phyloP scores from a whole-genome alignment of 2,888 invertebrate species.

The Epirrhoe alternata region DNA sequence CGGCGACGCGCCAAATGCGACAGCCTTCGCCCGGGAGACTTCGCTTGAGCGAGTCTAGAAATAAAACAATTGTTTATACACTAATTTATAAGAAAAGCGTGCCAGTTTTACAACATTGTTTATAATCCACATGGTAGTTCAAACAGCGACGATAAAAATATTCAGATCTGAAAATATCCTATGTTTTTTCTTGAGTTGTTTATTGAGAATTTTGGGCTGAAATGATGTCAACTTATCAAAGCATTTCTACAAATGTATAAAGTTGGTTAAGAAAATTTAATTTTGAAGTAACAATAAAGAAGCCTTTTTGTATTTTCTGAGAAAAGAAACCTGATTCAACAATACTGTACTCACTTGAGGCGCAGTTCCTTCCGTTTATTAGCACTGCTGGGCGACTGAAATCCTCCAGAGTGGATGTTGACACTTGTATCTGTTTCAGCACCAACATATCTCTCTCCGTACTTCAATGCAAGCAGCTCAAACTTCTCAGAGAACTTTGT shows the following conservation, averaged over 20 bases:
- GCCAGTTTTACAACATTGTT: too few species aligned
- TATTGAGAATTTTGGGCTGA: too few species aligned
- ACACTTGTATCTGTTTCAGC: conserved; percentile 89
- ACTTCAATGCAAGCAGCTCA: conserved; percentile 87
- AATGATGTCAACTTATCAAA: too few species aligned
- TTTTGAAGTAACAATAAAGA: neutral
- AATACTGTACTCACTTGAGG: conserved; percentile 75
- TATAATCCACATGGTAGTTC: too few species aligned
- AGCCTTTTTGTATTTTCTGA: too few species aligned
- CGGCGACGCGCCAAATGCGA: conserved; percentile 91
- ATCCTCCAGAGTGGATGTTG: conserved; percentile 84
- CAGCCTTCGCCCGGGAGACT: conserved; percentile 91
- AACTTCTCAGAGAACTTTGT: conserved; percentile 89
- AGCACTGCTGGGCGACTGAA: conserved; percentile 86
- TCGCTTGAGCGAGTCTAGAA: conserved; percentile 73
- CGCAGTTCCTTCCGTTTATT: conserved; percentile 85
- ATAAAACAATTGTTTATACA: neutral
- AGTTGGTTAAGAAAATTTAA: too few species aligned
- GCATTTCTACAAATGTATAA: conserved; percentile 3
- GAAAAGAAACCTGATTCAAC: neutral
- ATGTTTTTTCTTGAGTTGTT: too few species aligned
- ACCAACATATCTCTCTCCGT: conserved; percentile 89
- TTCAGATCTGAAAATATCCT: too few species aligned
- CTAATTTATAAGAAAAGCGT: too few species aligned
- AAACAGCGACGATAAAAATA: too few species aligned